Conservation (phyloP, 2,113 vertebrate species). For the Leucoraja erinaceus region DNA sequence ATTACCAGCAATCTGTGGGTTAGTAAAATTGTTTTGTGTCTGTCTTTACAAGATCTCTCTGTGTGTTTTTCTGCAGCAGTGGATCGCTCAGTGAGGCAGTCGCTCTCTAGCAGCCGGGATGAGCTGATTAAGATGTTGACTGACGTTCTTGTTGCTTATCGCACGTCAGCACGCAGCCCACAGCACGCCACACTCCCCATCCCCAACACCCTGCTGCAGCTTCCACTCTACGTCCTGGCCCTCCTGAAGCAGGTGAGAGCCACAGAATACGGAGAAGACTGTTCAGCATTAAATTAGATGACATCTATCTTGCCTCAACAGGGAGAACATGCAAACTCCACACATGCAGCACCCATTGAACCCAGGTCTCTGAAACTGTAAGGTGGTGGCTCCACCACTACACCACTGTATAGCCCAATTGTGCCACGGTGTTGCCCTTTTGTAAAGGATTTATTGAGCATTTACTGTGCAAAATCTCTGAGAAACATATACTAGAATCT, state of each 20-base stretch:
- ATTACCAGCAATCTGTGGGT: neutral
- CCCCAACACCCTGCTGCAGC: slow-evolving; percentile 1
- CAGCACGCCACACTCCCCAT: neutral
- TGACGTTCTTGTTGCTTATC: neutral
- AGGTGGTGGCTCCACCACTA: no score
- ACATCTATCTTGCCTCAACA: no score
- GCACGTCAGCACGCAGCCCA: neutral
- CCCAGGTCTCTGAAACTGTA: no score
- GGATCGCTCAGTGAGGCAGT: neutral
- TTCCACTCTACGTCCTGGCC: slow-evolving; percentile 24
- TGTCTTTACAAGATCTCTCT: neutral
- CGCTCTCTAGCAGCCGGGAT: neutral
- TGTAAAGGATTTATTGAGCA: neutral
- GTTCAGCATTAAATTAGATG: no score
- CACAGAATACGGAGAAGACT: neutral
- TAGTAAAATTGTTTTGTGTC: neutral
- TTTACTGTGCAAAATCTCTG: neutral
- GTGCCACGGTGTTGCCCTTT: no score
- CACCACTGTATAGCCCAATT: no score
- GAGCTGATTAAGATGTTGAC: neutral
- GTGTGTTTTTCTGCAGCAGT: neutral
- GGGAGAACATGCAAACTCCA: no score
- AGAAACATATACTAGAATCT: neutral
- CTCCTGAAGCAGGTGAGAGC: slow-evolving; percentile 26
- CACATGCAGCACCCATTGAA: no score